Evolutionary conservation across 2,113 vertebrate genomes (phyloP).

Genomic region (Daphoenositta chrysoptera): DNA sequence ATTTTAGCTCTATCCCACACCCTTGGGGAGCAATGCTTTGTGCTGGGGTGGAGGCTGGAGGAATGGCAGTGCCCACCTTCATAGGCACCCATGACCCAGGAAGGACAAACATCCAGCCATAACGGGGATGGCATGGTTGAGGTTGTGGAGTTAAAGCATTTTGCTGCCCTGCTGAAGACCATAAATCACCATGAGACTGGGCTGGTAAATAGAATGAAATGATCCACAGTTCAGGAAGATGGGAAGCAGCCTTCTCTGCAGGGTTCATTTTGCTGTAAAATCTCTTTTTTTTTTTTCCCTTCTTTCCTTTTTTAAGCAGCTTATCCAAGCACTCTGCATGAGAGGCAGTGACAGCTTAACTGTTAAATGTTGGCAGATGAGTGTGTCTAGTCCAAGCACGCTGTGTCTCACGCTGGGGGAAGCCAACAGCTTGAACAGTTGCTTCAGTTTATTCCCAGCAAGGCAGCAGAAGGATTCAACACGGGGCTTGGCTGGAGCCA

Average conservation of each 20-base stretch:
- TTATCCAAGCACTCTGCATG: background rate
- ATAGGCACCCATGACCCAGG: background rate
- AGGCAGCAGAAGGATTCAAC: background rate
- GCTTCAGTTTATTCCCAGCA: background rate
- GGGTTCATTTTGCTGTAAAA: background rate
- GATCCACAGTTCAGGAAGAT: background rate
- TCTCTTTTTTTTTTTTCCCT: accelerated
- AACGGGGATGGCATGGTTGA: accelerated
- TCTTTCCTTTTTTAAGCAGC: background rate
- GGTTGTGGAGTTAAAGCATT: background rate
- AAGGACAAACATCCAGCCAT: background rate
- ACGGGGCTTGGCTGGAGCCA: background rate
- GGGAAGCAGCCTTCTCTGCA: background rate
- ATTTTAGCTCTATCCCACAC: background rate
- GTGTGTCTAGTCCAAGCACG: accelerated
- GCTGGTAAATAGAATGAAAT: background rate
- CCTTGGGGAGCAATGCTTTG: background rate
- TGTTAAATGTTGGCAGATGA: background rate
- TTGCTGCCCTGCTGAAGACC: background rate
- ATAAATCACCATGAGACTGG: background rate
- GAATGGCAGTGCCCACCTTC: background rate
- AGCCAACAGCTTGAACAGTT: background rate
- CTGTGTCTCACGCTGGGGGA: background rate
- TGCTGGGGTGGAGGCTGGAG: background rate
- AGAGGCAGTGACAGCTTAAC: slow-evolving; percentile 1